These are phyloP conservation scores for Dryobotodes eremita DNA, from an alignment of 2,888 invertebrate species.

Conservation along the genomic window DNA sequence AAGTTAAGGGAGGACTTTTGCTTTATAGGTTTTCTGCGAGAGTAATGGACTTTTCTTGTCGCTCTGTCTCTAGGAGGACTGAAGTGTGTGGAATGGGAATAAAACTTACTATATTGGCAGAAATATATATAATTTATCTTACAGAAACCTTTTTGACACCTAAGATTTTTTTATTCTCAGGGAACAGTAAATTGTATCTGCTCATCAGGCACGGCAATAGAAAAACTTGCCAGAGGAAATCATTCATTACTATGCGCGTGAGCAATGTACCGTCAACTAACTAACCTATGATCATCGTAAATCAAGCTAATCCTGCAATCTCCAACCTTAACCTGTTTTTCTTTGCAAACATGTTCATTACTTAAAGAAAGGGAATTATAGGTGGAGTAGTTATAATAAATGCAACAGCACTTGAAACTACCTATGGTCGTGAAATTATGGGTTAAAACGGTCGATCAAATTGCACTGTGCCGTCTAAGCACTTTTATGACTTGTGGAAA, in stretches of 20 bases:
- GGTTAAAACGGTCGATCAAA: slow-evolving; percentile 23
- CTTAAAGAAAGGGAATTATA: slow-evolving; percentile 33
- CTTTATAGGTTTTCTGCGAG: slow-evolving; percentile 54
- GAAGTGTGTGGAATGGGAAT: slow-evolving; percentile 45
- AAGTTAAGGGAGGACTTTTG: slow-evolving; percentile 56
- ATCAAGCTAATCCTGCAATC: slow-evolving; percentile 31
- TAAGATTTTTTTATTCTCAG: neutral
- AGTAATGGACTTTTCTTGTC: slow-evolving; percentile 75
- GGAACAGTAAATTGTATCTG: neutral
- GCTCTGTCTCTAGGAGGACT: slow-evolving; percentile 38
- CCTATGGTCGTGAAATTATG: slow-evolving; percentile 19
- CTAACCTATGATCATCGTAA: slow-evolving; percentile 44
- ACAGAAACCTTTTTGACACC: neutral
- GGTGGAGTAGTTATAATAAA: slow-evolving; percentile 31
- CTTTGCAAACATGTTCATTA: slow-evolving; percentile 25
- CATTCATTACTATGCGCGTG: slow-evolving; percentile 16
- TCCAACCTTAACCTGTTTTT: slow-evolving; percentile 39
- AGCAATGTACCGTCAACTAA: slow-evolving; percentile 22
- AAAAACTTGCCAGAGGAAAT: slow-evolving; percentile 44
- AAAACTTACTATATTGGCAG: slow-evolving; percentile 30
- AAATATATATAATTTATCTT: slow-evolving; percentile 15
- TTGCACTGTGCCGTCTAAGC: neutral
- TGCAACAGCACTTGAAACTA: slow-evolving; percentile 10
- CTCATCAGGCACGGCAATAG: neutral
- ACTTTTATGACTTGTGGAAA: neutral